phyloP scores from a whole-genome alignment of 2,797 vertebrate species.

The Halcyon badia region DNA sequence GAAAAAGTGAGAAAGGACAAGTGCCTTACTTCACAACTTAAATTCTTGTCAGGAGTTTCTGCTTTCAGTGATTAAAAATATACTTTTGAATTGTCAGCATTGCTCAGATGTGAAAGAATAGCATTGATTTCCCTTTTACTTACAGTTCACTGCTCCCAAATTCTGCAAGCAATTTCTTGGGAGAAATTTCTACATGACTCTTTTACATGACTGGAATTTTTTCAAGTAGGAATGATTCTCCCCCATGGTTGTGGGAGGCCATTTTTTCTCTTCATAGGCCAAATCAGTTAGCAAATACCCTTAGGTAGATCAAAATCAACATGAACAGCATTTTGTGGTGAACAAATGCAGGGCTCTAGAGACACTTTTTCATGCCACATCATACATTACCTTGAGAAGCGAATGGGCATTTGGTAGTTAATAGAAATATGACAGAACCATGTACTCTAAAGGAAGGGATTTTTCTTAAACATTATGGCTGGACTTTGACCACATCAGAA shows the following conservation, averaged over 20 bases:
- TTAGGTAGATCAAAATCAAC: neutral
- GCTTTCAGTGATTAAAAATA: conserved; percentile 13
- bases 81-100: neutral
- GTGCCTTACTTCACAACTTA: conserved; percentile 51
- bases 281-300: neutral
- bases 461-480: neutral
- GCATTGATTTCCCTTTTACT: neutral
- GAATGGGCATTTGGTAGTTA: neutral
- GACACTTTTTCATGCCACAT: neutral
- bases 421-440: neutral
- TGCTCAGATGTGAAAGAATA: neutral
- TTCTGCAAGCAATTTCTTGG: neutral
- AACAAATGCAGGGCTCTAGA: neutral
- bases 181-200: neutral
- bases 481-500: neutral
- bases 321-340: neutral
- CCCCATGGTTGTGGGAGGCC: neutral
- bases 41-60: conserved; percentile 58
- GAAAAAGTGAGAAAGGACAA: conserved; percentile 29
- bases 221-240: neutral
- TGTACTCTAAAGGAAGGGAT: neutral
- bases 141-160: neutral
- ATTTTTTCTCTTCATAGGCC: neutral
- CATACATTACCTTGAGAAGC: neutral
- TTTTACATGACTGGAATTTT: neutral